Base-by-base conservation (phyloP, 2,888 invertebrate species). In the Nectonema munidae region DNA sequence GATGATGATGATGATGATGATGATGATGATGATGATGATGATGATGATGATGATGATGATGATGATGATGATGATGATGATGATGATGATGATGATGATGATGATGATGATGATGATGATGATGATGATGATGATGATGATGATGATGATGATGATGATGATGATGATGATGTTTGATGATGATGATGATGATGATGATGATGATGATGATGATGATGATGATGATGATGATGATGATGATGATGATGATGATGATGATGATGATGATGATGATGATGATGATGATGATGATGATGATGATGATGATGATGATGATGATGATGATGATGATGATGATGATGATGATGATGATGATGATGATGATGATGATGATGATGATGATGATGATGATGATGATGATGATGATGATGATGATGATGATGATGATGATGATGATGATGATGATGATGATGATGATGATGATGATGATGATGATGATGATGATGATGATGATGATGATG, bases 1-100 rank as follows among this genome's bases (percentile, higher is more conserved):
- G 25, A 25, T 25, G 25, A 25, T 25, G 25, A 25, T 25, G 25
- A 25, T 25, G 25, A 25, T 25, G 25, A 25, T 25, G 25, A 25
- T 25, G 25, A 25, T 25, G 25, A 25, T 25, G 25, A 25, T 25
- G 25, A 25, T 25, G 25, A 25, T 25, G 25, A 25, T 25, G 25
- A 25, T 25, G 25, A 25, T 25, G 25, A 25, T 25, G 25, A 25
- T 25, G n/a, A 25, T 25, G 25, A 25, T 25, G n/a, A 25, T 25
- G 25, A 25, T 25, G n/a, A 25, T 25, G 25, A 25, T 25, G n/a
- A 25, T 25, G n/a, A 11, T 25, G n/a, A 25, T 11, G 25, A 25
- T n/a, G 25, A 25, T 11, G 11, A 25, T 11, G 25, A n/a, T n/a
- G 25, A 25, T 25, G n/a, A 25, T 25, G 11, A 11, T n/a, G 11